These are phyloP conservation scores for Montipora efflorescens DNA, from an alignment of 64 coral and sea anemone genomes.

Conservation along the genomic window DNA sequence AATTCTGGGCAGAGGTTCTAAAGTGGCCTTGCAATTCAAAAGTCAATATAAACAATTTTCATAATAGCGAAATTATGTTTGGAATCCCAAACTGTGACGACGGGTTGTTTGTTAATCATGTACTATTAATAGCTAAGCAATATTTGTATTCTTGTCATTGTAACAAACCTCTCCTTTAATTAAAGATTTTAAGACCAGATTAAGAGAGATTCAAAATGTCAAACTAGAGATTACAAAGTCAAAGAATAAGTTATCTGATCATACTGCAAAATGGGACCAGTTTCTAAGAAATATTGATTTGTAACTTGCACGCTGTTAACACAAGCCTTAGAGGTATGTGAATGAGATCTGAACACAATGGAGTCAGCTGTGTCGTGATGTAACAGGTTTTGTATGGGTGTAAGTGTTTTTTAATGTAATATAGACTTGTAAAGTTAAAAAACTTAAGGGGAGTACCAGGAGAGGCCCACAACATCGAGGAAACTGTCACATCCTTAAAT, in stretches of 20 bases:
- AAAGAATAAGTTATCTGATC: neutral
- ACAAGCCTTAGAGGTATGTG: too few relatives aligned
- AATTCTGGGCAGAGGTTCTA: neutral
- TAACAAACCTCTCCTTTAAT: neutral
- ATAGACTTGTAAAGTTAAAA: too few relatives aligned
- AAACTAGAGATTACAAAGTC: neutral
- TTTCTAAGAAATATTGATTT: neutral
- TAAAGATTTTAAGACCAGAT: neutral
- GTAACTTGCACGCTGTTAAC: neutral
- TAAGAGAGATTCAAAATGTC: too few relatives aligned
- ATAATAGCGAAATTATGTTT: neutral
- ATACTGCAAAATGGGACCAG: neutral
- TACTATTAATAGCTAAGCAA: neutral
- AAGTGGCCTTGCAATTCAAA: neutral
- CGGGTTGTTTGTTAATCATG: neutral
- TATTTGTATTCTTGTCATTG: neutral
- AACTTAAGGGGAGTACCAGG: slow-evolving; percentile 25
- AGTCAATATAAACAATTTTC: neutral
- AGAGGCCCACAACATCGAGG: slow-evolving; percentile 16
- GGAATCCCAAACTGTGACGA: neutral
- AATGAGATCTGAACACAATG: too few relatives aligned
- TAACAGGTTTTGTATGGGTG: too few relatives aligned
- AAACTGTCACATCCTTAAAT: slow-evolving; percentile 21
- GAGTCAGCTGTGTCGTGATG: too few relatives aligned
- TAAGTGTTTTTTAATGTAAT: too few relatives aligned